A percentile compares a stretch with the other conserved stretches of the same genome.
Conservation (phyloP, 2,113 vertebrate species). For the Daphoenositta chrysoptera region DNA sequence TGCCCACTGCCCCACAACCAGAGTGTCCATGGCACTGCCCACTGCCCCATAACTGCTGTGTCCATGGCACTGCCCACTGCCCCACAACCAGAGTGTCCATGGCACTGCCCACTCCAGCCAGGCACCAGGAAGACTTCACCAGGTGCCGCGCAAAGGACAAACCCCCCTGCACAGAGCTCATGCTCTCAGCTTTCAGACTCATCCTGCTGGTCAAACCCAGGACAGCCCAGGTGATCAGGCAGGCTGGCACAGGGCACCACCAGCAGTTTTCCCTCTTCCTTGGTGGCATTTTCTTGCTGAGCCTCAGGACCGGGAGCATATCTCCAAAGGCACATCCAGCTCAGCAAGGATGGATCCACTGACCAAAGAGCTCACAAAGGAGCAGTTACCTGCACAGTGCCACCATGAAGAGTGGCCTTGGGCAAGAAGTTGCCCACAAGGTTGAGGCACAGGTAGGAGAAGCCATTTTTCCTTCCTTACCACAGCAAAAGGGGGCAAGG, state of each 20-base stretch:
- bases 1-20: background rate
- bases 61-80: background rate
- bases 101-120: background rate
- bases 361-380: no score
- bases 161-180: background rate
- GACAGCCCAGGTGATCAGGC: background rate
- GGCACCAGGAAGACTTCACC: background rate
- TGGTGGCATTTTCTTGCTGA: background rate
- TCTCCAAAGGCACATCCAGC: background rate
- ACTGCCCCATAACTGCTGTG: background rate
- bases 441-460: background rate
- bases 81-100: background rate
- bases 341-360: background rate
- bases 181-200: background rate
- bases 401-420: background rate
- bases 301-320: background rate
- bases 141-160: background rate
- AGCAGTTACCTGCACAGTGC: background rate
- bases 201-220: background rate
- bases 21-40: background rate
- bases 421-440: background rate
- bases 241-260: background rate
- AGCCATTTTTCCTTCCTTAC: background rate
- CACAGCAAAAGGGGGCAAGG: background rate
- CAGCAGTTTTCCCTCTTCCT: background rate